These are phyloP conservation scores for Baronia brevicornis DNA, from an alignment of 2,888 invertebrate species.

Conservation along the genomic window DNA sequence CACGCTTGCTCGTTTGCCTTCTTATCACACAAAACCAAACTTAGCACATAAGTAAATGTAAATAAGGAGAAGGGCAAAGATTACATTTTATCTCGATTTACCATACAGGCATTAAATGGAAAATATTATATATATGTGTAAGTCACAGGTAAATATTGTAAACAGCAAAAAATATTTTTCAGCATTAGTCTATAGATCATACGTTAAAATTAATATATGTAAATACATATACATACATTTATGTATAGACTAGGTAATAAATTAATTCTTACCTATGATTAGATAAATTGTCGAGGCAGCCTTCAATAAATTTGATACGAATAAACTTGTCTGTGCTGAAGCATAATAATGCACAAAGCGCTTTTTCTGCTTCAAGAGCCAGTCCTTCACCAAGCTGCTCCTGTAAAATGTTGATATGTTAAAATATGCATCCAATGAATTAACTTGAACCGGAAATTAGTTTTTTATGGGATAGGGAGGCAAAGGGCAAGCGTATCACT, in stretches of 20 bases:
- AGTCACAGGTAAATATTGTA: no score
- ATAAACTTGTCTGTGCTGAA: constrained; percentile 93
- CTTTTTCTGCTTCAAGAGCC: constrained; percentile 95
- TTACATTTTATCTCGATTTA: no score
- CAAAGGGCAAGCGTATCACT: no score
- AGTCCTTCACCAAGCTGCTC: constrained; percentile 91
- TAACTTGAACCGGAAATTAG: constrained; percentile 3
- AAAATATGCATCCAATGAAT: constrained; percentile 13
- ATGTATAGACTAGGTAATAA: neutral
- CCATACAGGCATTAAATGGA: no score
- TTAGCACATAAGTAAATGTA: no score
- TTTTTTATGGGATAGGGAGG: no score
- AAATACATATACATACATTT: neutral
- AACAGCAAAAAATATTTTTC: no score
- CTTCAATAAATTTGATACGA: constrained; percentile 95
- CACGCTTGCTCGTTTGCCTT: no score
- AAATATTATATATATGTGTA: no score
- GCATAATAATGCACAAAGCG: constrained; percentile 90
- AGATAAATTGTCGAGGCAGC: constrained; percentile 92
- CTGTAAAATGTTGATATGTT: constrained; percentile 51
- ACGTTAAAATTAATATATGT: neutral
- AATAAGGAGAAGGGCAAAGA: no score
- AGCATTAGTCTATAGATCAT: no score
- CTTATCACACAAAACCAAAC: no score
- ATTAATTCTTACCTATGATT: constrained; percentile 78